Percentiles rank a stretch among this genome's conserved stretches.
Evolutionary conservation across 2,888 invertebrate genomes (phyloP).

Genomic region (Drosophila lacicola): DNA sequence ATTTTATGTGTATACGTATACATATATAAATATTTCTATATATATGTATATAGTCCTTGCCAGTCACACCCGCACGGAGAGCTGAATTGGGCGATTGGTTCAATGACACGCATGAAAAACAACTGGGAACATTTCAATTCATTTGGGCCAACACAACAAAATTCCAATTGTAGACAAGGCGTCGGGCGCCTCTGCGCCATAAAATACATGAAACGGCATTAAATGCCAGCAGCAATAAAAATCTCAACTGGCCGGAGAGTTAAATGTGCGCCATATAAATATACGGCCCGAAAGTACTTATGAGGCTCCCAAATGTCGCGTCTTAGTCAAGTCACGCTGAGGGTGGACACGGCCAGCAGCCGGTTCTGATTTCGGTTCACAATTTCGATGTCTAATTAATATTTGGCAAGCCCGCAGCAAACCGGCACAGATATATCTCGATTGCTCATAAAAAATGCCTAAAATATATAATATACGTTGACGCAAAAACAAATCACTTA

Average conservation of each 20-base stretch:
- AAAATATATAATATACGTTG: slow-evolving; percentile 19
- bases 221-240: slow-evolving; percentile 56
- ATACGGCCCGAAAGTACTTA: slow-evolving; percentile 26
- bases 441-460: slow-evolving; percentile 11
- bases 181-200: slow-evolving; percentile 61
- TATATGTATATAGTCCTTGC: slow-evolving; percentile 39
- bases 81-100: slow-evolving; percentile 46
- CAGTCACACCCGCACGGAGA: slow-evolving; percentile 26
- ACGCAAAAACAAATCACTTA: slow-evolving; percentile 34
- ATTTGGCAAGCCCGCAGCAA: slow-evolving; percentile 25
- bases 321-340: slow-evolving; percentile 11
- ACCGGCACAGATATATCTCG: slow-evolving; percentile 41
- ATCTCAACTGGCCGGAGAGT: slow-evolving; percentile 33
- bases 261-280: slow-evolving; percentile 23
- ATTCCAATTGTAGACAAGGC: slow-evolving; percentile 56
- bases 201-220: slow-evolving; percentile 65
- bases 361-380: slow-evolving; percentile 36
- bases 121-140: slow-evolving; percentile 41
- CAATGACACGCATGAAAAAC: slow-evolving; percentile 61
- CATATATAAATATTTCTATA: slow-evolving; percentile 3
- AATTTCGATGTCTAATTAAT: slow-evolving; percentile 45
- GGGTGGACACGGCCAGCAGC: slow-evolving; percentile 29
- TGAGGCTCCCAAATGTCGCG: slow-evolving; percentile 48
- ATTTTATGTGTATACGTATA: neutral
- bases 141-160: slow-evolving; percentile 37